phyloP scores from a whole-genome alignment of 2,888 invertebrate genomes.

The Drosophila pseudotalamancana region DNA sequence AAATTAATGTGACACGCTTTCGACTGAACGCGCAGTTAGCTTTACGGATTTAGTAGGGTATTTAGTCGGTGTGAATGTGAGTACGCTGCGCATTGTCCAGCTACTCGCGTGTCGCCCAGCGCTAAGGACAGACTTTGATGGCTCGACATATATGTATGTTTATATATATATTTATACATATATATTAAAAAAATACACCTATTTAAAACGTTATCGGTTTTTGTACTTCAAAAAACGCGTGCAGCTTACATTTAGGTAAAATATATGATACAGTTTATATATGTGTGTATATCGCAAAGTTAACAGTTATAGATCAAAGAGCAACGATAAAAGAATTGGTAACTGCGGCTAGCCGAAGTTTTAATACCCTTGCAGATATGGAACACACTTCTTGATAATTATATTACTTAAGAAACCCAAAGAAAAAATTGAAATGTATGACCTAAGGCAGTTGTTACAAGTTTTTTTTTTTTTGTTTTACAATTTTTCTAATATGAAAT shows the following conservation, averaged over 20 bases:
- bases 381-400: not conserved
- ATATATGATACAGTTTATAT: slow-evolving; percentile 17
- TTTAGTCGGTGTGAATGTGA: slow-evolving; percentile 18
- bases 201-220: slow-evolving; percentile 26
- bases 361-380: not conserved
- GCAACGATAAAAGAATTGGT: not conserved
- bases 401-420: too few relatives aligned
- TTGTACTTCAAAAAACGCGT: slow-evolving; percentile 49
- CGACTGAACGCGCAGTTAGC: slow-evolving; percentile 66
- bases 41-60: slow-evolving; percentile 30
- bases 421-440: too few relatives aligned
- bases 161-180: slow-evolving; percentile 9
- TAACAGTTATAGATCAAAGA: slow-evolving; percentile 16
- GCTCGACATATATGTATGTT: slow-evolving; percentile 24
- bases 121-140: slow-evolving; percentile 78
- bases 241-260: slow-evolving; percentile 49
- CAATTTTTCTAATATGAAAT: too few relatives aligned
- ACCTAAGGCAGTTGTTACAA: too few relatives aligned
- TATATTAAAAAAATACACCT: slow-evolving; percentile 54
- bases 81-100: slow-evolving; percentile 70
- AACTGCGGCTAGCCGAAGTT: slow-evolving; percentile 5
- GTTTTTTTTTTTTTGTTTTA: too few relatives aligned
- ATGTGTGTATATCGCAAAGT: slow-evolving; percentile 9
- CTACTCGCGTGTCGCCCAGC: slow-evolving; percentile 84
- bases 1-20: slow-evolving; percentile 85